phyloP scores from a whole-genome alignment of 1,140 invertebrate species.

The Drosophila insularis region DNA sequence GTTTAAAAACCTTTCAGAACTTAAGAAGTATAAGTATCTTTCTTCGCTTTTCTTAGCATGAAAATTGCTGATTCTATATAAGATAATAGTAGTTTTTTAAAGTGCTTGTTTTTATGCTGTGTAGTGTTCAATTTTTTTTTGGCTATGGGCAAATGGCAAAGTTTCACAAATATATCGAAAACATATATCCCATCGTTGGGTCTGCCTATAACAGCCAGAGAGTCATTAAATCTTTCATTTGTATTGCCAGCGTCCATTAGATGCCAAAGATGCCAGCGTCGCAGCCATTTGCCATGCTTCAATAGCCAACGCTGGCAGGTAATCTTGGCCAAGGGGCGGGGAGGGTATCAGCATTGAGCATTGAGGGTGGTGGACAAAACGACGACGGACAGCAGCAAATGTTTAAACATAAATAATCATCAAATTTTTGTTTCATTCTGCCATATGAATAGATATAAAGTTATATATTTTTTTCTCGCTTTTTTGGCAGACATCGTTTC shows the following conservation, averaged over 20 bases:
- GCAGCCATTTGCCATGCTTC: constrained; percentile 63
- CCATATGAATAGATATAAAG: constrained; percentile 29
- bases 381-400: constrained; percentile 78
- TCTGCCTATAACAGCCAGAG: constrained; percentile 49
- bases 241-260: constrained; percentile 77
- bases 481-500: constrained; percentile 58
- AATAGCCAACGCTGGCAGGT: constrained; percentile 69
- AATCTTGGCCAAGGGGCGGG: constrained; percentile 16
- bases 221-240: constrained; percentile 80
- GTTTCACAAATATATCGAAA: constrained; percentile 62
- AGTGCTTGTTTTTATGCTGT: not conserved
- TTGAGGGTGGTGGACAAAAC: constrained; percentile 24
- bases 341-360: not conserved
- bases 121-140: constrained; percentile 41
- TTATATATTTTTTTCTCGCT: constrained; percentile 27
- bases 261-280: constrained; percentile 59
- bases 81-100: not conserved
- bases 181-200: constrained; percentile 36
- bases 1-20: too few species aligned
- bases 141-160: constrained; percentile 55
- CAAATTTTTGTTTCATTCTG: constrained; percentile 32
- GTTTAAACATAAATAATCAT: constrained; percentile 76
- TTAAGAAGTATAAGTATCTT: too few species aligned
- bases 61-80: too few species aligned
- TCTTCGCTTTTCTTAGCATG: too few species aligned